phyloP scores from a whole-genome alignment of 2,888 invertebrate genomes.

The Cremastinae sp. region DNA sequence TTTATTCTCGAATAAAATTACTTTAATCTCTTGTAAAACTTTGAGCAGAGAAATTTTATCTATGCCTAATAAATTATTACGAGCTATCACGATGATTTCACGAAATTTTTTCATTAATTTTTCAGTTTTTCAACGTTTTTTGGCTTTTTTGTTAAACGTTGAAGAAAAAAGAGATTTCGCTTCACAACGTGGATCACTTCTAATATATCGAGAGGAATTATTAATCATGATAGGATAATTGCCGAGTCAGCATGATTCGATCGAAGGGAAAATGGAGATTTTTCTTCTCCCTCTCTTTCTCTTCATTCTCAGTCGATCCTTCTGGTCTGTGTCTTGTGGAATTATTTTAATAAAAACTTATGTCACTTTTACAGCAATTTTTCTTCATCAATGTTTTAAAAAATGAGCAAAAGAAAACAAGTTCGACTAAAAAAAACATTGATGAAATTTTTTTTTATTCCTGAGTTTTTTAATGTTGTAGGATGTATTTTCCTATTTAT shows the following conservation, averaged over 20 bases:
- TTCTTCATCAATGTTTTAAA: too few relatives aligned
- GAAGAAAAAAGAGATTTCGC: constrained; percentile 20
- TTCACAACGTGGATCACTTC: constrained; percentile 8
- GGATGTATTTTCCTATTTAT: too few relatives aligned
- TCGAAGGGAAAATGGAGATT: constrained; percentile 6
- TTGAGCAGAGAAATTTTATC: neutral
- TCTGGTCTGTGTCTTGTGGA: too few relatives aligned
- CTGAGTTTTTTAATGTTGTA: too few relatives aligned
- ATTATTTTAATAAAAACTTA: too few relatives aligned
- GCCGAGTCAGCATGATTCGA: constrained; percentile 49
- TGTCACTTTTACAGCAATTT: too few relatives aligned
- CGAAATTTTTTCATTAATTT: constrained; percentile 17
- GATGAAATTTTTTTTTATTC: too few relatives aligned
- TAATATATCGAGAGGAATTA: constrained; percentile 25
- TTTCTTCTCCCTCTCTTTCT: constrained; percentile 7
- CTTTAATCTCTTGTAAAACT: too few relatives aligned
- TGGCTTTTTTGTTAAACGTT: neutral
- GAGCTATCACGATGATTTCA: neutral
- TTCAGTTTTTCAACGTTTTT: constrained; percentile 3
- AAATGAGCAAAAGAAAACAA: too few relatives aligned
- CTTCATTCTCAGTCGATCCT: neutral
- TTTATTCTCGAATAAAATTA: too few relatives aligned
- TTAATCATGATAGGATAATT: constrained; percentile 41
- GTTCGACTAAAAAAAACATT: too few relatives aligned
- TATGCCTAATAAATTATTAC: neutral